phyloP scores from a whole-genome alignment of 2,113 vertebrate species.

The Ahaetulla prasina region DNA sequence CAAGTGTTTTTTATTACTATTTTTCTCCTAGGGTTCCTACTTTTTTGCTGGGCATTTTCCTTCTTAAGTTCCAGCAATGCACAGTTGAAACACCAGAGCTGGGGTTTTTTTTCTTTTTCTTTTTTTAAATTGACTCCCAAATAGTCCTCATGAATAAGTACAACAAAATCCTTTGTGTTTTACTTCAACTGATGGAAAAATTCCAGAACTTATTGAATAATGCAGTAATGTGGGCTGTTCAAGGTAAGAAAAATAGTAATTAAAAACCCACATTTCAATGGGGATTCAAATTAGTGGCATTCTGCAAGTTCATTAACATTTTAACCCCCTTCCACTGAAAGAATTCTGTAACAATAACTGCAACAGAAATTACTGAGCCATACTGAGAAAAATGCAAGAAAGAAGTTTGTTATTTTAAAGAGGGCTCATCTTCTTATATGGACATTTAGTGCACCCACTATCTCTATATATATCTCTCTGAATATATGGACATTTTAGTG shows the following conservation, averaged over 20 bases:
- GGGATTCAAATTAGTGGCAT: not conserved
- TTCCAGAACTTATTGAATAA: not conserved
- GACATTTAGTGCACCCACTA: not conserved
- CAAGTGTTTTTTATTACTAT: not conserved
- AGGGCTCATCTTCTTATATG: not conserved
- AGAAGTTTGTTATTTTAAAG: not conserved
- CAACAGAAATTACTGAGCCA: not conserved
- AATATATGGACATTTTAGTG: not conserved
- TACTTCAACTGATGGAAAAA: not conserved
- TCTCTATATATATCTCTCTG: too few species aligned
- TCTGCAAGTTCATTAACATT: not conserved
- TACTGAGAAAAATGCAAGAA: not conserved
- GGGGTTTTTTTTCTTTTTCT: not conserved
- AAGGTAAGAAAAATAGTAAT: not conserved
- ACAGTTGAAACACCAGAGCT: not conserved
- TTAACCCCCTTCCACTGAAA: not conserved
- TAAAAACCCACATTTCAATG: not conserved
- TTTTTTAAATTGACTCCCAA: not conserved
- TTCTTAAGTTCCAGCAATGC: not conserved
- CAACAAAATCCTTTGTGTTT: not conserved
- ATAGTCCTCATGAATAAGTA: not conserved
- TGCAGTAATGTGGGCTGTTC: not conserved
- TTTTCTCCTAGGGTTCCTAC: not conserved
- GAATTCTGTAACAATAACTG: not conserved
- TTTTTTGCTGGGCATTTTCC: not conserved